These are phyloP conservation scores for Bacillus rossius DNA, from an alignment of 1,140 invertebrate genomes.

Conservation along the genomic window DNA sequence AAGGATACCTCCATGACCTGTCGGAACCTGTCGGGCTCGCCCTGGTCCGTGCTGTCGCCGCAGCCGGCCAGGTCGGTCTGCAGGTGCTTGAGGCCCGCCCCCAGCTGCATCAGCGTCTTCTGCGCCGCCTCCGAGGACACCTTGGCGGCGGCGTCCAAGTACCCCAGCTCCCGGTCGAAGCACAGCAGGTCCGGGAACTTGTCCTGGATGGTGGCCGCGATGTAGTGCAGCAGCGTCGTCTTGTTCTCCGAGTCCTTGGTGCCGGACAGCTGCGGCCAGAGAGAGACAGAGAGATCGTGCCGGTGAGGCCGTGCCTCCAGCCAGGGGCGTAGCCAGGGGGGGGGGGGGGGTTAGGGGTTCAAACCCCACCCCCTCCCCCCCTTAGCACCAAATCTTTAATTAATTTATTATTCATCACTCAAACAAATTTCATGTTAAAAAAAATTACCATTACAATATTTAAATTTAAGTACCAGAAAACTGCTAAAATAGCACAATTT, in stretches of 20 bases:
- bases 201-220: slow-evolving; percentile 81
- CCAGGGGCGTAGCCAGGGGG: too few species aligned
- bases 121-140: slow-evolving; percentile 84
- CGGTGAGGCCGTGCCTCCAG: too few species aligned
- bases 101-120: slow-evolving; percentile 82
- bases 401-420: too few species aligned
- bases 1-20: slow-evolving; percentile 75
- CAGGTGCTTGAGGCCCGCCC: slow-evolving; percentile 74
- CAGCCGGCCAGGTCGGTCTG: slow-evolving; percentile 84
- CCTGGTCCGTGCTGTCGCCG: slow-evolving; percentile 60
- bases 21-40: slow-evolving; percentile 75
- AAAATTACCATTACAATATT: too few species aligned
- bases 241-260: slow-evolving; percentile 95
- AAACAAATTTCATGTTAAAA: too few species aligned
- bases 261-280: slow-evolving; percentile 62
- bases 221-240: slow-evolving; percentile 87
- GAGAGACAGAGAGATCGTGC: too few species aligned
- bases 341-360: too few species aligned
- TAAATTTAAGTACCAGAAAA: too few species aligned
- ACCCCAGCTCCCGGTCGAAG: slow-evolving; percentile 83
- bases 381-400: too few species aligned
- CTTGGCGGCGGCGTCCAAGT: slow-evolving; percentile 66
- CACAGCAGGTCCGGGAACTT: slow-evolving; percentile 81
- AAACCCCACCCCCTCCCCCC: too few species aligned
- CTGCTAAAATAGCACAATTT: too few species aligned